These are phyloP conservation scores for Cyrtonyx montezumae DNA, from an alignment of 2,113 vertebrate genomes.

Conservation along the genomic window DNA sequence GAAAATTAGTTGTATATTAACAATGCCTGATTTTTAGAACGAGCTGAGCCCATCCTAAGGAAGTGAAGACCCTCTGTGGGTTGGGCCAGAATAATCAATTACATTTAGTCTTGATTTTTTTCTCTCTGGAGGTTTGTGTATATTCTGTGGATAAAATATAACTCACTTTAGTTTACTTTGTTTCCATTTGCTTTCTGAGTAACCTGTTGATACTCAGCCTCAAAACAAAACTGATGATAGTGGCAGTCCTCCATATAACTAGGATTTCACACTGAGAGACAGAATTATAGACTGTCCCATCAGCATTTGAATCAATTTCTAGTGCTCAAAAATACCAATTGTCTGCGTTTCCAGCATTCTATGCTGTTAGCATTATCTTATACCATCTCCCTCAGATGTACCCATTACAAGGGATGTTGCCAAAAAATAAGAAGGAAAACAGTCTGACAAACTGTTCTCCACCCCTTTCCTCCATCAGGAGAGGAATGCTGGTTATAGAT, in stretches of 20 bases:
- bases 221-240: neutral
- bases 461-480: neutral
- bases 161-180: neutral
- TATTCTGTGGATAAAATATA: neutral
- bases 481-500: neutral
- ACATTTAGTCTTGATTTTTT: neutral
- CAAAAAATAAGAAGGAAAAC: neutral
- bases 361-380: neutral
- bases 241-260: neutral
- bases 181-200: neutral
- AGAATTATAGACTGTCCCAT: conserved; percentile 2
- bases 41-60: neutral
- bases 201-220: neutral
- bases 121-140: neutral
- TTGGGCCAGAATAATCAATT: neutral
- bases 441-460: neutral
- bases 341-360: neutral
- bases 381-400: neutral
- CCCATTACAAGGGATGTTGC: neutral
- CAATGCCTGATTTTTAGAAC: neutral
- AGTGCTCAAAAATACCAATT: conserved; percentile 6
- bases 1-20: neutral
- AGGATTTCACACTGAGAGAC: conserved; percentile 8
- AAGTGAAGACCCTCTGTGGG: neutral
- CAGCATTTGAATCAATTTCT: conserved; percentile 17